phyloP scores from a whole-genome alignment of 2,113 vertebrate genomes.

The Dipodomys stephensi region DNA sequence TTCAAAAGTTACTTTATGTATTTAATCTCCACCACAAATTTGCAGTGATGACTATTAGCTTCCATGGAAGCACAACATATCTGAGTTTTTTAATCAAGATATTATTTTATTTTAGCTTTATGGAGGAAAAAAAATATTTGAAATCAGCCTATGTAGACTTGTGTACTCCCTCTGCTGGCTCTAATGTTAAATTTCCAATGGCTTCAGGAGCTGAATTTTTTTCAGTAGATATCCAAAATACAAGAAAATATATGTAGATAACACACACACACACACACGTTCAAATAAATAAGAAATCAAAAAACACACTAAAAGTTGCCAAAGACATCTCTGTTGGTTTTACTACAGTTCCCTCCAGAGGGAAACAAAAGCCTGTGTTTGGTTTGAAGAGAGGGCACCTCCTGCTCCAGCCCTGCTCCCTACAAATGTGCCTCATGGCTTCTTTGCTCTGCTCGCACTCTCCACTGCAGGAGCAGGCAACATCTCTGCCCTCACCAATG shows the following conservation, averaged over 20 bases:
- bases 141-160: constrained; percentile 53
- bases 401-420: neutral
- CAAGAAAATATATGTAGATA: constrained; percentile 11
- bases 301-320: neutral
- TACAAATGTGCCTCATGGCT: neutral
- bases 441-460: neutral
- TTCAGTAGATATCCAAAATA: constrained; percentile 37
- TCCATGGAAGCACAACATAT: neutral
- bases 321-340: neutral
- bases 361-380: neutral
- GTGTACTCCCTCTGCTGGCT: constrained; percentile 79
- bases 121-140: neutral
- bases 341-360: neutral
- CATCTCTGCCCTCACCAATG: neutral
- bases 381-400: neutral
- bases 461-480: neutral
- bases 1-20: constrained; percentile 4
- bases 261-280: neutral
- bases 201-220: constrained; percentile 42
- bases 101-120: constrained; percentile 26
- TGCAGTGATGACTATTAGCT: neutral
- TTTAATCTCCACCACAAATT: neutral
- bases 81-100: neutral
- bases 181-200: constrained; percentile 47
- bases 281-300: constrained; percentile 25